Percentiles rank a stretch among this genome's conserved stretches.
phyloP scores from a whole-genome alignment of 2,113 vertebrate genomes.

The Odontophorus gujanensis region DNA sequence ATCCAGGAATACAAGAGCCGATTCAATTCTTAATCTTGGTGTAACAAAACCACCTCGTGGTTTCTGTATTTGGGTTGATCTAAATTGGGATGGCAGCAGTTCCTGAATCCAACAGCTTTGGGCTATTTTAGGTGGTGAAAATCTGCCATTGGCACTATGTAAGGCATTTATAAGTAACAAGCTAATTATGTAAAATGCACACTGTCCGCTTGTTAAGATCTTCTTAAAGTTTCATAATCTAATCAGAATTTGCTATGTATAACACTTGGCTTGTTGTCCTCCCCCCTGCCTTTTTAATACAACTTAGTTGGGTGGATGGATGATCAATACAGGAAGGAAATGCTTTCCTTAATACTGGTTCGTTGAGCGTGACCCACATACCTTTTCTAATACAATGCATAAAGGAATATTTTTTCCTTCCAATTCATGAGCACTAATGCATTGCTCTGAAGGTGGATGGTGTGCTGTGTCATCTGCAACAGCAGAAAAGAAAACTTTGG shows the following conservation, averaged over 20 bases:
- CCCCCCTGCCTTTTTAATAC: slow-evolving; percentile 17
- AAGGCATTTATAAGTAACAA: slow-evolving; percentile 61
- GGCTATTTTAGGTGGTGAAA: slow-evolving; percentile 69
- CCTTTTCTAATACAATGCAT: neutral
- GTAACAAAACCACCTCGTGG: slow-evolving; percentile 45
- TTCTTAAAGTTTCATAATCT: slow-evolving; percentile 69
- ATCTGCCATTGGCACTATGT: slow-evolving; percentile 57
- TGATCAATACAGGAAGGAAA: slow-evolving; percentile 61
- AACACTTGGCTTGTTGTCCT: slow-evolving; percentile 55
- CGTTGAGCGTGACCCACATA: neutral
- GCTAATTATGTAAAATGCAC: slow-evolving; percentile 68
- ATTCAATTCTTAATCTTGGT: slow-evolving; percentile 63
- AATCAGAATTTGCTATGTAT: slow-evolving; percentile 55
- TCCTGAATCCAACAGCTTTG: slow-evolving; percentile 52
- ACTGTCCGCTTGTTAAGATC: slow-evolving; percentile 63
- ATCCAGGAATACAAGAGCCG: slow-evolving; percentile 54
- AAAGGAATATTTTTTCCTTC: neutral
- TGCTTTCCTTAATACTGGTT: slow-evolving; percentile 26
- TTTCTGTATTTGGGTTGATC: slow-evolving; percentile 49
- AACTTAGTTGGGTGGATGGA: neutral
- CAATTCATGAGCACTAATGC: neutral
- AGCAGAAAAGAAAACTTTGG: neutral
- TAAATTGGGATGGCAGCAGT: slow-evolving; percentile 67
- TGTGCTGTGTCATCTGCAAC: neutral
- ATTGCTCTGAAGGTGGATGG: neutral